Evolutionary conservation across 1,140 invertebrate species (phyloP).

Genomic region (Drosophila fuyamai): DNA sequence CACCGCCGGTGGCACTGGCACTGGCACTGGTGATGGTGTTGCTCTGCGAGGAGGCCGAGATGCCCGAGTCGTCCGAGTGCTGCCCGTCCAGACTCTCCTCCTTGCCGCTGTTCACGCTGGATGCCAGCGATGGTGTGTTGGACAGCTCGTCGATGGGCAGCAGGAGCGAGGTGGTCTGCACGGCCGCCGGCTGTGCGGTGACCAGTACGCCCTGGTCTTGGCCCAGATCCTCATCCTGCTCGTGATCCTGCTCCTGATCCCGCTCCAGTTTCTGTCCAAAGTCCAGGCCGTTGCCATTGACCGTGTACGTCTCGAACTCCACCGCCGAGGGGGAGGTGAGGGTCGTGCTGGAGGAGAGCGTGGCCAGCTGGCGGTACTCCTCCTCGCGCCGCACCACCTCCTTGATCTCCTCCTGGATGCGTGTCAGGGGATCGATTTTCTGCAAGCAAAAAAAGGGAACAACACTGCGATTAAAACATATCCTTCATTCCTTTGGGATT

Average conservation of each 20-base stretch:
- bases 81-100: slow-evolving; percentile 79
- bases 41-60: slow-evolving; percentile 75
- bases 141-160: slow-evolving; percentile 68
- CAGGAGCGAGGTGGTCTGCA: slow-evolving; percentile 42
- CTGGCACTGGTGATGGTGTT: slow-evolving; percentile 28
- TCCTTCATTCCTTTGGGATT: neutral
- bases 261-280: neutral
- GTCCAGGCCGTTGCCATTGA: slow-evolving; percentile 38
- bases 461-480: neutral
- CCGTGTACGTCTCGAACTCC: slow-evolving; percentile 74
- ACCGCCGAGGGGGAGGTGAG: slow-evolving; percentile 26
- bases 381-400: slow-evolving; percentile 89
- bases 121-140: slow-evolving; percentile 68
- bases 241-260: slow-evolving; percentile 8
- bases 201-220: slow-evolving; percentile 56
- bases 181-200: slow-evolving; percentile 57
- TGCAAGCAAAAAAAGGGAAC: slow-evolving; percentile 49
- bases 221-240: neutral
- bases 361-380: slow-evolving; percentile 88
- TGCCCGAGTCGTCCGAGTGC: slow-evolving; percentile 80
- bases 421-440: slow-evolving; percentile 87
- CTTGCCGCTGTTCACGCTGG: slow-evolving; percentile 73
- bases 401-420: slow-evolving; percentile 89
- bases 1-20: neutral
- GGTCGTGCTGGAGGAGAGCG: slow-evolving; percentile 73